Evolutionary conservation across 2,888 invertebrate species (phyloP), one percentile per base, ranked within the genome.

Genomic region (Elaeidobius kamerunicus): DNA sequence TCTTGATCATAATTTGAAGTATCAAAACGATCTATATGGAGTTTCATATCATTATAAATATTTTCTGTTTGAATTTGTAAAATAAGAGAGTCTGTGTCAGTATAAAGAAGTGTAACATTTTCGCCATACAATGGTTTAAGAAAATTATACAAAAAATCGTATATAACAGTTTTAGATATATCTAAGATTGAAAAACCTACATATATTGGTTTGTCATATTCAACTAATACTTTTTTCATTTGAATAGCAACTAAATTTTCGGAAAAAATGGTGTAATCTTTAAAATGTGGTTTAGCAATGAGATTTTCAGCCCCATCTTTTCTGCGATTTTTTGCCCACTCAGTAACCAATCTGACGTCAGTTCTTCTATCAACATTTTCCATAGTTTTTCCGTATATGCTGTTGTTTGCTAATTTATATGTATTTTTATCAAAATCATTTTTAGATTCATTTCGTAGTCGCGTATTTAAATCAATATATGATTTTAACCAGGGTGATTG

Each of bases 381-480:
- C n/a, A n/a, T n/a, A n/a, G n/a, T n/a, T n/a, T n/a, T n/a, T n/a
- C n/a, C n/a, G n/a, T n/a, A n/a, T n/a, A n/a, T n/a, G n/a, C n/a
- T n/a, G n/a, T n/a, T n/a, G n/a, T n/a, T n/a, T n/a, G n/a, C n/a
- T n/a, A n/a, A n/a, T n/a, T n/a, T n/a, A n/a, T n/a, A n/a, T n/a
- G n/a, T n/a, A n/a, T n/a, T n/a, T n/a, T n/a, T n/a, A n/a, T n/a
- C n/a, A n/a, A n/a, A n/a, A n/a, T n/a, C n/a, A n/a, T n/a, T n/a
- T 12, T n/a, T 23, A 23, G 3, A 12, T 41, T 27, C 20, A 27
- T 11, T 41, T 15, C n/a, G n/a, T n/a, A n/a, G n/a, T n/a, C n/a
- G n/a, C 1, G 27, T 41, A 41, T 40, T 40, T 40, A 40, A 23
- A 3, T 20, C 20, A 40, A 40, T 40, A 23, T 19, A 40, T n/a